Evolutionary conservation across 2,888 invertebrate genomes (phyloP).

Genomic region (Pherbina coryleti): DNA sequence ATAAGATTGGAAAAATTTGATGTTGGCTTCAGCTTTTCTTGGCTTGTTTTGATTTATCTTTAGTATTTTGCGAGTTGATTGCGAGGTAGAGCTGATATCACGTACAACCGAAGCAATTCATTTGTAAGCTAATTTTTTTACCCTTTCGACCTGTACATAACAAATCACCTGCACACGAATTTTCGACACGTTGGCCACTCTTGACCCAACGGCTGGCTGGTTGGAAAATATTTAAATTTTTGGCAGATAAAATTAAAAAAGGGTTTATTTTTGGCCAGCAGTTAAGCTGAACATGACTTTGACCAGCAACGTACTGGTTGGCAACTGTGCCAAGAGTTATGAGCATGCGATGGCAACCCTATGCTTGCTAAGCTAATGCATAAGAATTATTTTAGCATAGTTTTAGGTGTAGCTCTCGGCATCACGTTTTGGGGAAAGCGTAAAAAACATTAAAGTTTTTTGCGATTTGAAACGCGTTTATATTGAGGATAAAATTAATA

Average conservation of each 20-base stretch:
- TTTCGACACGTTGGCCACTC: too few relatives aligned
- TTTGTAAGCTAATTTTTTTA: too few relatives aligned
- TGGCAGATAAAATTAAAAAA: neutral
- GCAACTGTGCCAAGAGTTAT: neutral
- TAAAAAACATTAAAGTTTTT: neutral
- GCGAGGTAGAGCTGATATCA: too few relatives aligned
- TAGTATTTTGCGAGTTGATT: too few relatives aligned
- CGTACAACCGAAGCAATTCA: too few relatives aligned
- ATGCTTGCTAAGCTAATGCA: neutral
- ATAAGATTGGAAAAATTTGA: too few relatives aligned
- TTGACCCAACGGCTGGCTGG: too few relatives aligned
- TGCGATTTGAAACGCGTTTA: conserved; percentile 2
- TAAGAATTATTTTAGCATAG: neutral
- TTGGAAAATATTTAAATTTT: neutral
- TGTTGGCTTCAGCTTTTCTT: too few relatives aligned
- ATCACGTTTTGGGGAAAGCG: too few relatives aligned
- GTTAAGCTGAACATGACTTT: neutral
- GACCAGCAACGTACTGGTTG: neutral
- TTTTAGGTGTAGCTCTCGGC: neutral
- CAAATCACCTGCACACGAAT: too few relatives aligned
- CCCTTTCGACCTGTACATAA: too few relatives aligned
- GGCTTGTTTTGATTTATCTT: too few relatives aligned
- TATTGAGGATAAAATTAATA: conserved; percentile 28
- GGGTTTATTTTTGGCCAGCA: neutral
- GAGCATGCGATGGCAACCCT: neutral